Evolutionary conservation across 1,140 invertebrate species (phyloP), one percentile per base, ranked within the genome.

Genomic region (Anadara kagoshimensis): DNA sequence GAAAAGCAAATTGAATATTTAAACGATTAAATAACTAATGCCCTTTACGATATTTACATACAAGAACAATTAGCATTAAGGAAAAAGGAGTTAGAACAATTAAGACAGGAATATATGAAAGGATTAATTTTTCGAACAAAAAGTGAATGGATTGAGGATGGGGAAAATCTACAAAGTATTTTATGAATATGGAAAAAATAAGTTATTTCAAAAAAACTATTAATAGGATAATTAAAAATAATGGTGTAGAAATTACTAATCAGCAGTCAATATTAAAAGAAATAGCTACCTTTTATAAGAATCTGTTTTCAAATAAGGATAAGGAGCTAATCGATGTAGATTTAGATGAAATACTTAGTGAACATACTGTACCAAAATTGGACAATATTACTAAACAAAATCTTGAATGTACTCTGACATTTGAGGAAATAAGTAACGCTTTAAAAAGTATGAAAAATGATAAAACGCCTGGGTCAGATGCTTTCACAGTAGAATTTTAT

Each of bases 141-240:
- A 53, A 64, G 54, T 12, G 64, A 74, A n/a, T 47, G 49, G 58
- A 41, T 77, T 16, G 69, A 80, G 41, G 29, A 80, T 26, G 72
- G 66, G 5, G 59, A 78, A 63, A n/a, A n/a, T n/a, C n/a, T n/a
- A n/a, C n/a, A 77, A 77, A 69, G 67, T 75, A 11, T 79, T 77
- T 65, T 59, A 51, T 41, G 26, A 22, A 3, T 47, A 61, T 24
- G 75, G 74, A 58, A 71, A 69, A 5, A 56, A 59, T n/a, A 36
- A 68, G 62, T 26, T 68, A 53, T 43, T 36, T 69, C 20, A 63
- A 64, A 1, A 79, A 79, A 53, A 44, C 56, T 20, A 61, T 79
- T 43, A 44, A 44, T 41, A 47, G 36, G 14, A 16, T 77, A 29
- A 41, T 68, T 22, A 59, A 75, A 45, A 7, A 24, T n/a, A 45